phyloP scores from a whole-genome alignment of 2,888 invertebrate genomes.

The Sympetrum striolatum region DNA sequence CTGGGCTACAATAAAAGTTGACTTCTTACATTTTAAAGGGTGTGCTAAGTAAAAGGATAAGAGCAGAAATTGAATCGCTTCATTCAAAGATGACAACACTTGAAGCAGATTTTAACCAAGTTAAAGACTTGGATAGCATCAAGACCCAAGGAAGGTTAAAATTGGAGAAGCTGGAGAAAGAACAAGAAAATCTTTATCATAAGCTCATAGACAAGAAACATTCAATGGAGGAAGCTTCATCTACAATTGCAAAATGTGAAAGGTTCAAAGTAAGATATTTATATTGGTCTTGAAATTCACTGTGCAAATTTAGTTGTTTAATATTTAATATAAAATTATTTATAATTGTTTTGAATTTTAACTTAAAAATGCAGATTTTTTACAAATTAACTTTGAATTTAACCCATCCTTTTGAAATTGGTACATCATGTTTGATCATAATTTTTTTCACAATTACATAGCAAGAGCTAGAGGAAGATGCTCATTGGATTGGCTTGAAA shows the following conservation, averaged over 20 bases:
- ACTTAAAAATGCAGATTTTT: too few species aligned
- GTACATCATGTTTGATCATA: not conserved
- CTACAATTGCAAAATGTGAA: not conserved
- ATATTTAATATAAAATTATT: too few species aligned
- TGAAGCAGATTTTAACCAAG: not conserved
- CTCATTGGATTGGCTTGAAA: constrained; percentile 64
- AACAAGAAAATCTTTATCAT: not conserved
- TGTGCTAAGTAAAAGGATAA: not conserved
- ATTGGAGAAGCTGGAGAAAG: not conserved
- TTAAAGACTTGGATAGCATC: not conserved
- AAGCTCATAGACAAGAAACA: constrained; percentile 6
- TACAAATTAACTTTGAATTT: too few species aligned
- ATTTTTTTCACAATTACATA: not conserved
- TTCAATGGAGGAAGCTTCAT: not conserved
- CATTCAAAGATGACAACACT: constrained; percentile 14
- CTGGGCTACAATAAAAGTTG: not conserved
- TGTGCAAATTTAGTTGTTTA: too few species aligned
- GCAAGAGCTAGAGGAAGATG: constrained; percentile 53
- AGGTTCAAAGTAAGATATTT: not conserved
- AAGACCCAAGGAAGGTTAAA: not conserved
- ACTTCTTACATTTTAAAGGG: not conserved
- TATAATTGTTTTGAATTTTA: too few species aligned
- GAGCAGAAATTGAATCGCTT: not conserved
- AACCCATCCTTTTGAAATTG: too few species aligned
- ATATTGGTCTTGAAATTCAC: not conserved